Percentiles rank a stretch among this genome's conserved stretches.
phyloP scores from a whole-genome alignment of 2,797 vertebrate species.

The Notolepis coatsorum region DNA sequence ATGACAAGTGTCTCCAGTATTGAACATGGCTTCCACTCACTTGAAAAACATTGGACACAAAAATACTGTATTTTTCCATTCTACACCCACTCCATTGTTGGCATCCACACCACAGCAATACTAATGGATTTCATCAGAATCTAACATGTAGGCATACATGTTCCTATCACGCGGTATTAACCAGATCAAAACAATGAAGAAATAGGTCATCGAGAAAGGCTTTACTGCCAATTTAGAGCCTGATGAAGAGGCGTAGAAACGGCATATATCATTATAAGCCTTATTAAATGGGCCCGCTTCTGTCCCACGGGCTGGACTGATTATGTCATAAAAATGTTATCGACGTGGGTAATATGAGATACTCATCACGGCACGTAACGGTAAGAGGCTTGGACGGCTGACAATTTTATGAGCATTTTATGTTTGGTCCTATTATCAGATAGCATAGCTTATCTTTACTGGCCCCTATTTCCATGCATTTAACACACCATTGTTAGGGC shows the following conservation, averaged over 20 bases:
- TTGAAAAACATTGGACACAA: conserved; percentile 40
- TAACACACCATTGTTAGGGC: conserved; percentile 29
- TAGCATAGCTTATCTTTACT: conserved; percentile 48
- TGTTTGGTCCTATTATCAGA: conserved; percentile 52
- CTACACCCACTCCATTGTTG: conserved; percentile 44
- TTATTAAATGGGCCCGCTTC: conserved; percentile 69
- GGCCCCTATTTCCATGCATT: conserved; percentile 35
- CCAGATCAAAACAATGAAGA: conserved; percentile 70
- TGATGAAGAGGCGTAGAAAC: conserved; percentile 75
- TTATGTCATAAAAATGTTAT: conserved; percentile 67
- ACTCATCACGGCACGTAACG: conserved; percentile 60
- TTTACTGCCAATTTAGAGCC: conserved; percentile 74
- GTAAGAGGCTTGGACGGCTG: conserved; percentile 56
- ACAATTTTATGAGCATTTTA: conserved; percentile 70
- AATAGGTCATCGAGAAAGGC: conserved; percentile 76
- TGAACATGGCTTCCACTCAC: conserved; percentile 25
- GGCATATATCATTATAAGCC: conserved; percentile 70
- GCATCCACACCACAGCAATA: conserved; percentile 26
- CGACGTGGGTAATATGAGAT: conserved; percentile 56
- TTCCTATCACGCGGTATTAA: conserved; percentile 68
- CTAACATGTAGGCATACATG: conserved; percentile 54
- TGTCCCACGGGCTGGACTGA: conserved; percentile 63
- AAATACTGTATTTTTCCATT: conserved; percentile 7
- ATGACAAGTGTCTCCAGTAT: background rate
- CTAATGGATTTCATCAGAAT: conserved; percentile 62